These are phyloP conservation scores for Aphis gossypii DNA, from an alignment of 1,140 invertebrate species.

Conservation along the genomic window DNA sequence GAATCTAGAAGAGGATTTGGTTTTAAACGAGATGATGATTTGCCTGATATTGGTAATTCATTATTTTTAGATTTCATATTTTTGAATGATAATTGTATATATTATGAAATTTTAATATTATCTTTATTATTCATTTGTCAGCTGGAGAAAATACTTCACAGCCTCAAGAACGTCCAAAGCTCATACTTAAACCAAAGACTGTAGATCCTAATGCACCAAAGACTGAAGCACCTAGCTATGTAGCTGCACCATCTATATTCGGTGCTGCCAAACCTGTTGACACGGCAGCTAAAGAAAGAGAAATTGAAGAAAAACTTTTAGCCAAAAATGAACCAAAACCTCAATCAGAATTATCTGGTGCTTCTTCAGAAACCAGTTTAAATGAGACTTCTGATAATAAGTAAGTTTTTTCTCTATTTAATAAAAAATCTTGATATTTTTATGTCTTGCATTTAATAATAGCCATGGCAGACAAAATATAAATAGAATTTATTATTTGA, in stretches of 20 bases:
- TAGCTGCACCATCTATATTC: conserved; percentile 77
- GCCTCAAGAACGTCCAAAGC: conserved; percentile 36
- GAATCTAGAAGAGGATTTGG: conserved; percentile 51
- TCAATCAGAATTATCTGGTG: conserved; percentile 65
- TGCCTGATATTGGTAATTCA: conserved; percentile 49
- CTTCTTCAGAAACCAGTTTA: conserved; percentile 64
- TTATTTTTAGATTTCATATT: background rate
- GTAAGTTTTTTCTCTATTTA: background rate
- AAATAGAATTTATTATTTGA: no score
- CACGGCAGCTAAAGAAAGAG: conserved; percentile 81
- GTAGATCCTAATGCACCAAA: conserved; percentile 61
- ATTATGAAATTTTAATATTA: background rate
- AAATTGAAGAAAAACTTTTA: conserved; percentile 70
- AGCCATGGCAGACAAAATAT: background rate
- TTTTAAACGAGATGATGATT: conserved; percentile 55
- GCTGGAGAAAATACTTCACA: conserved; percentile 57
- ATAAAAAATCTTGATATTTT: background rate
- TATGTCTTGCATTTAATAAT: background rate
- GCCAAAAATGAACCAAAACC: conserved; percentile 62
- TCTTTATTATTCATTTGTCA: background rate
- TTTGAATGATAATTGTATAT: background rate
- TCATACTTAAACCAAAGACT: conserved; percentile 59
- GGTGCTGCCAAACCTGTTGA: conserved; percentile 93
- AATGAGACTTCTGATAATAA: conserved; percentile 64
- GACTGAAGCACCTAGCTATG: conserved; percentile 63